Evolutionary conservation across 2,888 invertebrate genomes (phyloP).

Genomic region (Calameuta filiformis): DNA sequence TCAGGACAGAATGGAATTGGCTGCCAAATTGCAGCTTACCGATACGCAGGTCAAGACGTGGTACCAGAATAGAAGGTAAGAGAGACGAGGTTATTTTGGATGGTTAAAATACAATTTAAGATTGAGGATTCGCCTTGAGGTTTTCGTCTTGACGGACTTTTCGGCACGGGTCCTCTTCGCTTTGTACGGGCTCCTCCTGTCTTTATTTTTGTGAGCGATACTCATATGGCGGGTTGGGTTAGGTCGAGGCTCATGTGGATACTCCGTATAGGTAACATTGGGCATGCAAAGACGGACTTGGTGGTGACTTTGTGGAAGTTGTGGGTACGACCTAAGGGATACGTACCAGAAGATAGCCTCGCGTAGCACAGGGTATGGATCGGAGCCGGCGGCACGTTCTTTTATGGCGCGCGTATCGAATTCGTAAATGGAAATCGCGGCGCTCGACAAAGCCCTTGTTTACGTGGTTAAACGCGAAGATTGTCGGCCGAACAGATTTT

Average conservation of each 20-base stretch:
- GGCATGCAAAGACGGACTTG: background rate
- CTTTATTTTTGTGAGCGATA: background rate
- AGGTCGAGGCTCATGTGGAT: background rate
- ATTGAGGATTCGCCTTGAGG: background rate
- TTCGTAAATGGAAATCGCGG: constrained; percentile 62
- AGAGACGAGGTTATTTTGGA: background rate
- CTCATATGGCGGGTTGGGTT: background rate
- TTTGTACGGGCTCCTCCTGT: background rate
- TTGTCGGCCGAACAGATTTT: constrained; percentile 27
- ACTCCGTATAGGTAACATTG: background rate
- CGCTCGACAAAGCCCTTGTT: constrained; percentile 58
- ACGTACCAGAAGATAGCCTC: background rate
- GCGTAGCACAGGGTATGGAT: constrained; percentile 7
- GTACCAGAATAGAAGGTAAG: constrained; percentile 97
- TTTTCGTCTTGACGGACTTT: background rate
- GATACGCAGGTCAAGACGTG: constrained; percentile 99
- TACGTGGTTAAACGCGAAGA: constrained; percentile 58
- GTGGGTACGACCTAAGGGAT: background rate
- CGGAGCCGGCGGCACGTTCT: constrained; percentile 33
- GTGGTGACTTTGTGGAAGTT: background rate
- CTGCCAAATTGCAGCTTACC: constrained; percentile 93
- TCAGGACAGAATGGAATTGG: constrained; percentile 98
- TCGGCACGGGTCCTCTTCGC: background rate
- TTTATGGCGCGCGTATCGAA: constrained; percentile 56
- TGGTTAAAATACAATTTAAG: background rate